A percentile compares a stretch with the other conserved stretches of the same genome.
These are phyloP conservation scores for Nibea coibor DNA, from an alignment of 2,113 vertebrate genomes.

Conservation along the genomic window DNA sequence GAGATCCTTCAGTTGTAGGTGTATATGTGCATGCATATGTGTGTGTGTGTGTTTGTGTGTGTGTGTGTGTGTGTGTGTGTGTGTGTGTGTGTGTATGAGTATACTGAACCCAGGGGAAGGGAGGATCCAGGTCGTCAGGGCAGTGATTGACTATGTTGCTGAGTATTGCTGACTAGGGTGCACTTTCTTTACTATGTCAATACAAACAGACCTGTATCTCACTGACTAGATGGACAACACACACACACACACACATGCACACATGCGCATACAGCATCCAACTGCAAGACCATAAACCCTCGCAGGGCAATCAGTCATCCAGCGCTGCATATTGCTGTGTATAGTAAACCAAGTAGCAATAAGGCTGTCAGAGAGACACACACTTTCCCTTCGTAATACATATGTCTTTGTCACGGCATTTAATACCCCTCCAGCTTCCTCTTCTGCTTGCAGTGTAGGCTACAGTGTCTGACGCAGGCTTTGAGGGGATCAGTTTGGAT, in stretches of 20 bases:
- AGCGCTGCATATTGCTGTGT: constrained; percentile 52
- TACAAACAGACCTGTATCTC: constrained; percentile 63
- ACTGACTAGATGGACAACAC: constrained; percentile 32
- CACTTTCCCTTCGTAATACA: constrained; percentile 45
- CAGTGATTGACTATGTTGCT: constrained; percentile 68
- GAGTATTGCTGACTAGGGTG: constrained; percentile 65
- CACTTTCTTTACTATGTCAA: constrained; percentile 70
- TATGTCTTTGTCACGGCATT: constrained; percentile 68
- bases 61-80: background rate
- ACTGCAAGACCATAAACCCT: constrained; percentile 47
- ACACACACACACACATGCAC: constrained; percentile 28
- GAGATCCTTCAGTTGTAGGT: background rate
- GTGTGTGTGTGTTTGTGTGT: background rate
- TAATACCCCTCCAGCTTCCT: constrained; percentile 48
- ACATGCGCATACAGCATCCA: background rate
- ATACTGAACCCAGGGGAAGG: constrained; percentile 31
- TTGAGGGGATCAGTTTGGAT: constrained; percentile 64
- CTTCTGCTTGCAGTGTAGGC: constrained; percentile 33
- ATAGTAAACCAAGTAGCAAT: constrained; percentile 54
- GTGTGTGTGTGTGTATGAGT: constrained; percentile 17
- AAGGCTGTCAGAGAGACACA: constrained; percentile 54
- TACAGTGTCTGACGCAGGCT: constrained; percentile 32
- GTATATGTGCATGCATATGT: background rate
- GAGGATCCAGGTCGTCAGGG: constrained; percentile 42
- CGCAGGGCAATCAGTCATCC: constrained; percentile 58